Conservation (phyloP, 2,113 vertebrate genomes). For the Ardeotis arabs region DNA sequence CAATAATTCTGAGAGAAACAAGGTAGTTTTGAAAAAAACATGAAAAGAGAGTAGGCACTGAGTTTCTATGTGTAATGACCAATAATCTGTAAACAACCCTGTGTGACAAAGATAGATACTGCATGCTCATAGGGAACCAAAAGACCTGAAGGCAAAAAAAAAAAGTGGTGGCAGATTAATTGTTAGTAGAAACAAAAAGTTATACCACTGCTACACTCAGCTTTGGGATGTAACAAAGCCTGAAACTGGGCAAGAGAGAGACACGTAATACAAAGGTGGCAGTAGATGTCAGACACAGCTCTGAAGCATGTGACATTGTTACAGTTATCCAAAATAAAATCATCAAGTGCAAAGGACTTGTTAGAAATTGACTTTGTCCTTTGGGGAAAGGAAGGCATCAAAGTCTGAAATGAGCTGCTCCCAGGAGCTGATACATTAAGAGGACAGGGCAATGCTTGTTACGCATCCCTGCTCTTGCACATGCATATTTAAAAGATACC, state of each 20-base stretch:
- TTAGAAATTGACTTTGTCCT: background rate
- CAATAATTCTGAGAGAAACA: background rate
- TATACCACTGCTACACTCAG: background rate
- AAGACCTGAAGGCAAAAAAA: background rate
- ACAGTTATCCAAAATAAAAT: conserved; percentile 41
- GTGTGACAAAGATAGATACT: background rate
- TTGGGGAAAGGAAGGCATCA: background rate
- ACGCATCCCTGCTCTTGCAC: background rate
- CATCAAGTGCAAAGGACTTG: background rate
- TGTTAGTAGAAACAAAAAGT: conserved; percentile 27
- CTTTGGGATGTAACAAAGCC: background rate
- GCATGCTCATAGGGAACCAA: background rate
- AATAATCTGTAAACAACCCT: conserved; percentile 29
- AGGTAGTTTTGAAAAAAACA: background rate
- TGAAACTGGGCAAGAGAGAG: background rate
- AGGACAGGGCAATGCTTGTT: background rate
- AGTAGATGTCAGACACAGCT: background rate
- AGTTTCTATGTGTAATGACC: background rate
- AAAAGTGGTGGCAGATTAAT: conserved; percentile 13
- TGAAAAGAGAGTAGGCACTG: background rate
- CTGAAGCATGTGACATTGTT: background rate
- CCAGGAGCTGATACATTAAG: background rate
- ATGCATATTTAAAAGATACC: background rate
- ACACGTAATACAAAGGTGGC: background rate
- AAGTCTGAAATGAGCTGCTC: background rate